Base-by-base conservation (phyloP, 2,797 vertebrate species). In the Leuciscus waleckii region DNA sequence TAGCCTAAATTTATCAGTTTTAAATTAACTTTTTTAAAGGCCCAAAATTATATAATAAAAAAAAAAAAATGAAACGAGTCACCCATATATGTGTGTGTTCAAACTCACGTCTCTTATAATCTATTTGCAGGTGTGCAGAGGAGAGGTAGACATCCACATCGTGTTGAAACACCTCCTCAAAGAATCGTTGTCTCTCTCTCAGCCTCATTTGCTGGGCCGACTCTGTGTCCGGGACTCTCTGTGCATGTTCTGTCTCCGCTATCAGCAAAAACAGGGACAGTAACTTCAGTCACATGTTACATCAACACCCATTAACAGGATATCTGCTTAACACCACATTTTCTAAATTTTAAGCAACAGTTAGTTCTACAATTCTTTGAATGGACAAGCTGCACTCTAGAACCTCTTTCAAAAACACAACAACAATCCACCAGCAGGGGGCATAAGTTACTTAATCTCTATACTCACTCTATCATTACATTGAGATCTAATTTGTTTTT, bases 161-260 rank as follows among this genome's bases (percentile, higher is more conserved):
- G 0, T 98, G 98, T 92, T 99, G 98, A 93, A 98, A 97, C 90
- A 97, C 97, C 89, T 99, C 98, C 91, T 99, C 98, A 3, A 99
- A 99, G 94, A 99, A 99, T 43, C 96, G 97, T 89, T 99, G 98
- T 78, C 97, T 94, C 79, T 99, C 98, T 78, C 96, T 94, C 19
- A 97, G 91, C 79, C 96, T 98, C 81, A 97, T 94, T 92, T 98
- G 97, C 90, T 97, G 97, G 2, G 95, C 91, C 0, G 93, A 9
- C 0, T 98, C 97, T 91, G 96, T 86, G 37, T 93, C 95, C 35
- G 93, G 88, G 71, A 92, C 93, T 84, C 92, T 95, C 90, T 93
- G 96, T 77, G 92, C 89, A 49, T 95, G 96, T 92, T 95, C 95
- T 0, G 93, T 92, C 90, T 97, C 95, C 0, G 94, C 96, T 97